A percentile compares a stretch with the other conserved stretches of the same genome.
Conservation (phyloP, 2,888 invertebrate species). For the Drosophila sordidula region DNA sequence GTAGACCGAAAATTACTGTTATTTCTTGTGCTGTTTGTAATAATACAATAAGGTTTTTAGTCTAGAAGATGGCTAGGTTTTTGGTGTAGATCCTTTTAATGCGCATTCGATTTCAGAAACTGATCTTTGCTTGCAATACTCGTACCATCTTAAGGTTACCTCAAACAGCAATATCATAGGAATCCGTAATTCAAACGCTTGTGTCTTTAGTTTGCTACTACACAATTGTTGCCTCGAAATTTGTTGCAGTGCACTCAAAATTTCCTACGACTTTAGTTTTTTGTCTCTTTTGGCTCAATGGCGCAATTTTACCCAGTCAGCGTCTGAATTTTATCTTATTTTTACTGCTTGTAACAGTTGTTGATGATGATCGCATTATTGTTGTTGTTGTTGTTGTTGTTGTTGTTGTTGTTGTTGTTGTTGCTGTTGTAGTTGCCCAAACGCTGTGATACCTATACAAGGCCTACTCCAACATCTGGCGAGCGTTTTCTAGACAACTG, state of each 20-base stretch:
- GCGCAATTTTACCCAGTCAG: conserved; percentile 70
- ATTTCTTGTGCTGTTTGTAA: no score
- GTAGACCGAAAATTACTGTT: no score
- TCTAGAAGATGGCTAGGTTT: no score
- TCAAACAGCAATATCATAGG: no score
- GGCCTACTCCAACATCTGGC: conserved; percentile 76
- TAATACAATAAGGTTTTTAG: no score
- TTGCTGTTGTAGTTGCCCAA: conserved; percentile 47
- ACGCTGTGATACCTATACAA: conserved; percentile 46
- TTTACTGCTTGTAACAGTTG: conserved; percentile 76
- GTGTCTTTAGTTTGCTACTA: no score
- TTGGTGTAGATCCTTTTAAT: no score
- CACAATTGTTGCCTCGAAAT: not conserved
- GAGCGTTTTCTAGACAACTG: conserved; percentile 59
- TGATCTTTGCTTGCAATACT: no score
- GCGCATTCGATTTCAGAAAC: no score
- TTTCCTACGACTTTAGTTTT: conserved; percentile 33
- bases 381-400: conserved; percentile 22
- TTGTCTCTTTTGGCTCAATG: conserved; percentile 54
- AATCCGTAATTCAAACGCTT: no score
- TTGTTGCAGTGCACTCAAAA: conserved; percentile 46
- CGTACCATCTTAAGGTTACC: no score
- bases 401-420: conserved; percentile 35
- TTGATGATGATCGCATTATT: conserved; percentile 55
- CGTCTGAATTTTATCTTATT: conserved; percentile 73